Evolutionary conservation across 35 echinoderm and acorn worm species (phyloP).

Genomic region (Apostichopus japonicus): DNA sequence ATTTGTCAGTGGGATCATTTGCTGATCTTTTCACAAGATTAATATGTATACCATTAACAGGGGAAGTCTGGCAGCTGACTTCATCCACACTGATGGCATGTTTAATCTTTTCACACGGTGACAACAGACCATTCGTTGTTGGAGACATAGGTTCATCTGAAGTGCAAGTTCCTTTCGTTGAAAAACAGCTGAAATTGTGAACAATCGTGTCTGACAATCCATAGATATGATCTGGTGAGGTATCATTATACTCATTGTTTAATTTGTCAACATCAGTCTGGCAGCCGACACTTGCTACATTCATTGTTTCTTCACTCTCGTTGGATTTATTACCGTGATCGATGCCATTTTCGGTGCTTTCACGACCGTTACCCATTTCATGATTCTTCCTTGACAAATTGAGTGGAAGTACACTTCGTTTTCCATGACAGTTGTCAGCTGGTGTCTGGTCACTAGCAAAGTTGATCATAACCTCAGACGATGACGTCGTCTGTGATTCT

Average conservation of each 20-base stretch:
- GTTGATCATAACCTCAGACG: neutral
- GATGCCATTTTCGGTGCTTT: neutral
- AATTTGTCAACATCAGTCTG: neutral
- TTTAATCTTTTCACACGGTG: neutral
- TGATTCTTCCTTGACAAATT: neutral
- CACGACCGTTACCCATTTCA: neutral
- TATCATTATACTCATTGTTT: neutral
- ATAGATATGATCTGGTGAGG: neutral
- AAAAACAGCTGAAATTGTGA: neutral
- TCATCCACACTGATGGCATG: neutral
- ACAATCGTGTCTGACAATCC: neutral
- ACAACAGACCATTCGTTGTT: neutral
- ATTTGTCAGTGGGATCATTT: neutral
- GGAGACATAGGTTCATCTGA: neutral
- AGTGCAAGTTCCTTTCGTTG: neutral
- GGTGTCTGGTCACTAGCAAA: too few species aligned
- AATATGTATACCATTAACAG: neutral
- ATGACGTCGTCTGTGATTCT: neutral
- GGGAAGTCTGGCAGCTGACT: neutral
- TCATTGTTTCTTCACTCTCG: neutral
- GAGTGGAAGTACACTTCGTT: neutral
- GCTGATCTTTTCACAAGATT: neutral
- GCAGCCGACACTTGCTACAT: neutral
- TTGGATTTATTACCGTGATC: neutral
- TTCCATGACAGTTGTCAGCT: neutral